Evolutionary conservation across 2,888 invertebrate species (phyloP), one percentile per base, ranked within the genome.

Genomic region (Plagiodera versicolora): DNA sequence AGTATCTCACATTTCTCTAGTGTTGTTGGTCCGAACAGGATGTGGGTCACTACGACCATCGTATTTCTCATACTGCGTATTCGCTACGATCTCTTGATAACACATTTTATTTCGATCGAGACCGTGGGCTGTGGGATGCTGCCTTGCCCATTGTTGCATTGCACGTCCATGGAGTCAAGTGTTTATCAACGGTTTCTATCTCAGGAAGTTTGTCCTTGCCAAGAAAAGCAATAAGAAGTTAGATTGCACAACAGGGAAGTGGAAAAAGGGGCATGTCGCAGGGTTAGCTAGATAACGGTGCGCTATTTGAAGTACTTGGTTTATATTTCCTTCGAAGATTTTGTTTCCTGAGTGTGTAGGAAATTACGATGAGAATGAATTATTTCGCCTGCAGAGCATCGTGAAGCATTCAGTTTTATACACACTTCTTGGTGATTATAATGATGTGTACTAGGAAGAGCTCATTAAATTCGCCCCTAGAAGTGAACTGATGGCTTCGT

Each of bases 31-130:
- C 14, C 18, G 53, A 44, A 44, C 28, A 53, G 52, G 65, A 67
- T 63, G 65, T 67, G 57, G 67, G 67, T 67, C 65, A 67, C 61
- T 63, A 65, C 65, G 67, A 67, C 32, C 64, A 63, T 55, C 59
- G 57, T 58, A 60, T 60, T 58, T 58, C 55, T 65, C 61, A 61
- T 58, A 60, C 60, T 61, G 64, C 64, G 61, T 61, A 64, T 64
- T 64, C 55, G 48, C 60, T 60, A 61, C 60, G 61, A 61, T 60
- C 60, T 64, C n/a, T 61, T 64, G 64, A 64, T 64, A 62, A 61
- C 50, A 47, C 58, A 57, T 64, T 64, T 64, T 64, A 59, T 61
- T 64, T 60, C 61, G 47, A 52, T 57, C 57, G 52, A 58, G 48
- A 61, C 11, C 60, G 61, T 61, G 60, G 61, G 51, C 61, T 61